Evolutionary conservation across 2,113 vertebrate genomes (phyloP).

Genomic region (Mellivora capensis): DNA sequence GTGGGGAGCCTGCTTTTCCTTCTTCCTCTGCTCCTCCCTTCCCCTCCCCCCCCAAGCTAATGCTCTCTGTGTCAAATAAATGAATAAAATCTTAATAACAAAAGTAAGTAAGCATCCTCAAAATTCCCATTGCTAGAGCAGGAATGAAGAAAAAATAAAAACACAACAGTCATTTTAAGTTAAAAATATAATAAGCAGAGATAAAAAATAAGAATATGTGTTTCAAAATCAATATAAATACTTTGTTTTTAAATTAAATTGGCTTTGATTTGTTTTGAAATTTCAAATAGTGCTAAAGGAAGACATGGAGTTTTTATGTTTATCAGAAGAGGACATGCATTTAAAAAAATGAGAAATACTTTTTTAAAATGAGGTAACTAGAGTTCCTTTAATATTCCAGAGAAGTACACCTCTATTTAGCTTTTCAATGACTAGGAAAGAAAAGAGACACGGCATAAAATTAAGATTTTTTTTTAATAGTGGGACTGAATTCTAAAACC

Average conservation of each 20-base stretch:
- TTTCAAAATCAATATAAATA: conserved; percentile 5
- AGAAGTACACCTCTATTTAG: neutral
- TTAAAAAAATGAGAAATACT: neutral
- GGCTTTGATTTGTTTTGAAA: conserved; percentile 28
- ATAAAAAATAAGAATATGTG: neutral
- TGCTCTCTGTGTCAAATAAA: neutral
- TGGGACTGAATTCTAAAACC: conserved; percentile 9
- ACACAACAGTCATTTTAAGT: neutral
- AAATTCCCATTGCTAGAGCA: neutral
- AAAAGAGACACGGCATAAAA: conserved; percentile 17
- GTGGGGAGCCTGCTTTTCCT: neutral
- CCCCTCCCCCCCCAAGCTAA: neutral
- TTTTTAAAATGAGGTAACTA: conserved; percentile 11
- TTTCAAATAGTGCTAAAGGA: conserved; percentile 26
- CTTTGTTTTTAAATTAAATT: neutral
- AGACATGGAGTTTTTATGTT: neutral
- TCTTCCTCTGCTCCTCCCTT: neutral
- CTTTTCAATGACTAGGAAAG: neutral
- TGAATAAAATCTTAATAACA: neutral
- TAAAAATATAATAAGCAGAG: neutral
- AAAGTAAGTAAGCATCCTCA: neutral
- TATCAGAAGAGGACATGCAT: neutral
- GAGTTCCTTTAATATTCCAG: neutral
- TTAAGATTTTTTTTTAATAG: conserved; percentile 28
- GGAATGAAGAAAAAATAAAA: neutral